Evolutionary conservation across 2,113 vertebrate genomes (phyloP).

Genomic region (Megaceryle torquata): DNA sequence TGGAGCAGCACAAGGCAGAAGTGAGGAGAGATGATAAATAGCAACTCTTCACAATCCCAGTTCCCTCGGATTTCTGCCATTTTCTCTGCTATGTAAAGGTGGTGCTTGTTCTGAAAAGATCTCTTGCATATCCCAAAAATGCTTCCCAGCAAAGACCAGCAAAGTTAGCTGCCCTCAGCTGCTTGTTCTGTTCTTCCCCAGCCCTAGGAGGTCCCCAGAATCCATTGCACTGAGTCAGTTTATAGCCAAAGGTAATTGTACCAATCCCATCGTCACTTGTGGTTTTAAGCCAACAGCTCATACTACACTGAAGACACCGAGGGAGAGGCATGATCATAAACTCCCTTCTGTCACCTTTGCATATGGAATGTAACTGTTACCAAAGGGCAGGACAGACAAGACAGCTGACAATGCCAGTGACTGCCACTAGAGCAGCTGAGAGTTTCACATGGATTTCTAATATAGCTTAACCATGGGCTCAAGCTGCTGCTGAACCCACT

Average conservation of each 20-base stretch:
- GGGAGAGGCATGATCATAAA: background rate
- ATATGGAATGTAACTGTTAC: accelerated
- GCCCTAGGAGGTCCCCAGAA: background rate
- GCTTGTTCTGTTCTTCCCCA: background rate
- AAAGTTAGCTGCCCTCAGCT: background rate
- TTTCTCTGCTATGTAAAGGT: background rate
- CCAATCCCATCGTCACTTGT: background rate
- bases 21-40: background rate
- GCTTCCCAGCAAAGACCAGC: background rate
- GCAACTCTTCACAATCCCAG: background rate
- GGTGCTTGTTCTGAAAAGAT: background rate
- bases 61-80: background rate
- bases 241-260: background rate
- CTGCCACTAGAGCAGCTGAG: background rate
- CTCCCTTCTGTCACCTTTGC: background rate
- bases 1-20: background rate
- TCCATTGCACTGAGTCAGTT: background rate
- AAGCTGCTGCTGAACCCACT: background rate
- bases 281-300: background rate
- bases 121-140: background rate
- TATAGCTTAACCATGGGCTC: background rate
- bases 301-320: background rate
- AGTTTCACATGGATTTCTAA: background rate
- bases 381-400: background rate
- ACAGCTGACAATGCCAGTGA: accelerated